These are phyloP conservation scores for Corythoichthys intestinalis DNA, from an alignment of 2,113 vertebrate genomes.

Conservation along the genomic window DNA sequence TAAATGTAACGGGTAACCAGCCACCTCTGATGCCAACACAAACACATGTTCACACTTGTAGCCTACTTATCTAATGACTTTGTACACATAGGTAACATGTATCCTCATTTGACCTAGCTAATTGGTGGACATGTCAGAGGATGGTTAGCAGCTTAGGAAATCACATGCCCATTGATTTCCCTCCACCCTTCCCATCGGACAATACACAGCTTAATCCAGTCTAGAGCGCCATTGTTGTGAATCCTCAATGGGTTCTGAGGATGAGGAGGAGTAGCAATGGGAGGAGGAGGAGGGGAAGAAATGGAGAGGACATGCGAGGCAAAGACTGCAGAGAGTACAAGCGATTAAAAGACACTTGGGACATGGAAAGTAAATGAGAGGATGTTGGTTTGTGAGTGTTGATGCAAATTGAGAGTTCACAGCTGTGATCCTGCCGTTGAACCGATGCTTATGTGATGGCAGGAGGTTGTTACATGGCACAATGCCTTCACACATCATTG, in stretches of 20 bases:
- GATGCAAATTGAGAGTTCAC: slow-evolving; percentile 30
- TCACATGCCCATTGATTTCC: slow-evolving; percentile 67
- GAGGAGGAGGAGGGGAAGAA: slow-evolving; percentile 33
- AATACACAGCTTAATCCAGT: slow-evolving; percentile 67
- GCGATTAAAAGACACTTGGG: slow-evolving; percentile 55
- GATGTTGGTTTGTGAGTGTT: slow-evolving; percentile 15
- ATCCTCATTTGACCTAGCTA: slow-evolving; percentile 64
- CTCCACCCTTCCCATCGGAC: slow-evolving; percentile 50
- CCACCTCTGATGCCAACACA: background rate
- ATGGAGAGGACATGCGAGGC: slow-evolving; percentile 19
- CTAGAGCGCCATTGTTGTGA: slow-evolving; percentile 63
- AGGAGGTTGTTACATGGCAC: slow-evolving; percentile 28
- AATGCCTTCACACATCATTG: slow-evolving; percentile 30
- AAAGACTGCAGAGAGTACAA: slow-evolving; percentile 37
- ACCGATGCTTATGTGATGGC: slow-evolving; percentile 30
- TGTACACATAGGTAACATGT: slow-evolving; percentile 53
- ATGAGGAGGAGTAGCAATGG: slow-evolving; percentile 40
- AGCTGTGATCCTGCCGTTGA: slow-evolving; percentile 3
- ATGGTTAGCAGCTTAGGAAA: slow-evolving; percentile 70
- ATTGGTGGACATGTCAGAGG: slow-evolving; percentile 62
- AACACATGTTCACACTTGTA: background rate
- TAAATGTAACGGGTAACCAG: no score
- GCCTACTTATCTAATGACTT: slow-evolving; percentile 62
- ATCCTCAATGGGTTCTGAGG: slow-evolving; percentile 53
- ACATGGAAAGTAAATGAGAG: slow-evolving; percentile 49